These are phyloP conservation scores for Eupelmus urozonus DNA, from an alignment of 2,888 invertebrate genomes.

Conservation along the genomic window DNA sequence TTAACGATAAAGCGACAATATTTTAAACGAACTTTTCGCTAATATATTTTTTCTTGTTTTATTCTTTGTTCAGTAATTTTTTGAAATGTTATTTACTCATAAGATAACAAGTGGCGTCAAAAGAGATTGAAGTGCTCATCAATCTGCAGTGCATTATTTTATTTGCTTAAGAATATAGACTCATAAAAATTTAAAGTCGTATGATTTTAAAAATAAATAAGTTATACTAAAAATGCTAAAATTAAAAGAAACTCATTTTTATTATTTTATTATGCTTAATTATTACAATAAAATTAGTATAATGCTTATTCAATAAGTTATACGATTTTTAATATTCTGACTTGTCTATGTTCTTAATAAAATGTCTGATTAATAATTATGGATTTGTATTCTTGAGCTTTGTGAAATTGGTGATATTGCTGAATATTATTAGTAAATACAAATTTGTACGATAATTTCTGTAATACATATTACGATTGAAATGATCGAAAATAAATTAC, in stretches of 20 bases:
- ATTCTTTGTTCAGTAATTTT: constrained; percentile 23
- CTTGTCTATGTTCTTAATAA: no score
- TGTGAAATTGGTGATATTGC: constrained; percentile 28
- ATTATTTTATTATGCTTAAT: no score
- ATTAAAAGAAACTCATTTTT: no score
- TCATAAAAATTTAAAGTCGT: no score
- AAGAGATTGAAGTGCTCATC: neutral
- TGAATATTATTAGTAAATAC: constrained; percentile 12
- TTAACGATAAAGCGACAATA: constrained; percentile 43
- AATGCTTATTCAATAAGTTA: no score
- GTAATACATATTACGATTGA: neutral
- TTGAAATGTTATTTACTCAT: constrained; percentile 18
- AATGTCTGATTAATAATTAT: constrained; percentile 22
- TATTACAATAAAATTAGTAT: no score
- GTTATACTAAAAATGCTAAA: no score
- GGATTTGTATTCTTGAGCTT: constrained; percentile 37
- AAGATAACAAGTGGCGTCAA: constrained; percentile 18
- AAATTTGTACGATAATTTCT: constrained; percentile 17
- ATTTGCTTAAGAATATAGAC: no score
- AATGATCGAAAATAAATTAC: no score
- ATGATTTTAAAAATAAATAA: no score
- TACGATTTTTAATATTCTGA: neutral
- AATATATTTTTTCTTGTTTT: constrained; percentile 25
- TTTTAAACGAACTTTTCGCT: constrained; percentile 44
- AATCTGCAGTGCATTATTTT: no score